Evolutionary conservation across 2,113 vertebrate genomes (phyloP).

Genomic region (Fregata magnificens): DNA sequence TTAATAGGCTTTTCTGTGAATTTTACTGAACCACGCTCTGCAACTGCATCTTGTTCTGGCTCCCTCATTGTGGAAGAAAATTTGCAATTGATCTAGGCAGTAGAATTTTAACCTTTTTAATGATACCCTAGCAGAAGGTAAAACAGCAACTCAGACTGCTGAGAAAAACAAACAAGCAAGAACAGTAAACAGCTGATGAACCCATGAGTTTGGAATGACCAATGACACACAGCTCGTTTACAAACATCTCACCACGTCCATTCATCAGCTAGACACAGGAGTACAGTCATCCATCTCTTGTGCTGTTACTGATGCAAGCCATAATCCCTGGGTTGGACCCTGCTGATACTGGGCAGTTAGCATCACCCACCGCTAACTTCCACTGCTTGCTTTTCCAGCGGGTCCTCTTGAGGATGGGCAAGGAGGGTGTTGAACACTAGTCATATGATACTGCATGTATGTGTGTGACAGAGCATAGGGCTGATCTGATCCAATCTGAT

Average conservation of each 20-base stretch:
- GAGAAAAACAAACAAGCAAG: not conserved
- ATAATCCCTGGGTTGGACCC: accelerated
- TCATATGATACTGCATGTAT: accelerated
- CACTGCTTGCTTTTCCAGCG: not conserved
- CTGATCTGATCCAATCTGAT: accelerated
- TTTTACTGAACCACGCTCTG: not conserved
- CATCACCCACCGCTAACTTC: not conserved
- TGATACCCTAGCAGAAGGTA: not conserved
- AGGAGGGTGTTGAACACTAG: not conserved
- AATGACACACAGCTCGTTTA: not conserved
- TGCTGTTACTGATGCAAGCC: not conserved
- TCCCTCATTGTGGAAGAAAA: not conserved
- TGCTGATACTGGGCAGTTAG: accelerated
- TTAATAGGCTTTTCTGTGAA: not conserved
- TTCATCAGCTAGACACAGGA: not conserved
- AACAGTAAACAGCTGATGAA: not conserved
- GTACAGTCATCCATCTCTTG: not conserved
- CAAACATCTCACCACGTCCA: not conserved
- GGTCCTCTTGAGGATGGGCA: not conserved
- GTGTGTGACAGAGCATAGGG: not conserved
- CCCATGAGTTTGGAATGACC: not conserved
- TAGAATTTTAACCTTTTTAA: not conserved
- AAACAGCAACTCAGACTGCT: not conserved
- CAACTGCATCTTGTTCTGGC: not conserved
- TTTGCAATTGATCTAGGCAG: not conserved